A percentile compares a stretch with the other conserved stretches of the same genome.
These are phyloP conservation scores for Synodontis membranacea DNA, from an alignment of 2,113 vertebrate species.

Conservation along the genomic window DNA sequence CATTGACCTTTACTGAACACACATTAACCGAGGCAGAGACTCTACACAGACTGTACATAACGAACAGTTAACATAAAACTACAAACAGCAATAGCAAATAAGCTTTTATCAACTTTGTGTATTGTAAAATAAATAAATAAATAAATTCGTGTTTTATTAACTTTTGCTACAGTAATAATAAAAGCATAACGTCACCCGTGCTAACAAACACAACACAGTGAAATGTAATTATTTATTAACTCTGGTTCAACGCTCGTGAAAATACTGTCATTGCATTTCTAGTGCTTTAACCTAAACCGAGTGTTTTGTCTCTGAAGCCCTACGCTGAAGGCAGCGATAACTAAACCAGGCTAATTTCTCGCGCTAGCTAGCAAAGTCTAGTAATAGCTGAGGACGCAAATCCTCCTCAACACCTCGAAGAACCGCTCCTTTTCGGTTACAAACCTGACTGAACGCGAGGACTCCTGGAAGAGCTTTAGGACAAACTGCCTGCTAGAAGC, in stretches of 20 bases:
- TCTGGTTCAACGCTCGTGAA: background rate
- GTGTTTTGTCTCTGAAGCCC: background rate
- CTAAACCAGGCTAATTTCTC: background rate
- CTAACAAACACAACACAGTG: background rate
- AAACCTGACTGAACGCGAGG: constrained; percentile 57
- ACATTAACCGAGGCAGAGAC: background rate
- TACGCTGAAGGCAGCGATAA: background rate
- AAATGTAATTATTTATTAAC: background rate
- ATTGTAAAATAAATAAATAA: no score
- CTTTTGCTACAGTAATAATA: no score
- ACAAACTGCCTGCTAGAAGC: constrained; percentile 66
- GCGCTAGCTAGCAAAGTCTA: background rate
- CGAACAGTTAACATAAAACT: no score
- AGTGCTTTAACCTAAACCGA: background rate
- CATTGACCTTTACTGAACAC: background rate
- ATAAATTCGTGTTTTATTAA: no score
- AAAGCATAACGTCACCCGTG: background rate
- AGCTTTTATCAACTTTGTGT: no score
- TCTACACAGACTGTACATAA: no score
- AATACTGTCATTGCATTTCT: background rate
- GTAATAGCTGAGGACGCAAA: background rate
- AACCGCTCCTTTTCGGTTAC: background rate
- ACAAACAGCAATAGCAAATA: no score
- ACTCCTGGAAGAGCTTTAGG: constrained; percentile 52
- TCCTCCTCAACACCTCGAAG: background rate